Conservation (phyloP, 2,113 vertebrate genomes). For the Microcebus murinus region DNA sequence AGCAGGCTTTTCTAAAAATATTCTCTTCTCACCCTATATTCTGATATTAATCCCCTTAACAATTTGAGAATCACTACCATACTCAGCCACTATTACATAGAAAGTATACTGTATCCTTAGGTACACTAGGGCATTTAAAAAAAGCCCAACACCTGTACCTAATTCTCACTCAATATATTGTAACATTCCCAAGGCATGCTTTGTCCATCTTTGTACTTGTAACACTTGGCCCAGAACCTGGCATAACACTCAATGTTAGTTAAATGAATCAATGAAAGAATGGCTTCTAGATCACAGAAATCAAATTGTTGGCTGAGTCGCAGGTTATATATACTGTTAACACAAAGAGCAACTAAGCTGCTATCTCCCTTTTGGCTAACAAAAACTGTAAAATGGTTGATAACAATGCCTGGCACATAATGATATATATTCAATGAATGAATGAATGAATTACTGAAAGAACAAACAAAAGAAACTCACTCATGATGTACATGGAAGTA, state of each 20-base stretch:
- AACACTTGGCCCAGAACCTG: neutral
- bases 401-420: neutral
- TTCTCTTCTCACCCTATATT: neutral
- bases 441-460: slow-evolving; percentile 6
- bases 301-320: neutral
- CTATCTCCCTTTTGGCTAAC: neutral
- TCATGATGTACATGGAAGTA: neutral
- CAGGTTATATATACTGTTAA: neutral
- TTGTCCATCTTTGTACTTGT: neutral
- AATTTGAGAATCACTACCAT: slow-evolving; percentile 11
- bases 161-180: neutral
- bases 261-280: slow-evolving; percentile 24
- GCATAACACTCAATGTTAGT: neutral
- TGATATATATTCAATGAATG: neutral
- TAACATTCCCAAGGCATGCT: neutral
- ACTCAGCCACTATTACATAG: neutral
- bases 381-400: neutral
- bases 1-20: neutral
- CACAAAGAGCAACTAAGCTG: neutral
- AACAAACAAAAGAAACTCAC: slow-evolving; percentile 39
- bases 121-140: neutral
- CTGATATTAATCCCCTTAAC: neutral
- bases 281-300: neutral
- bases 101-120: neutral
- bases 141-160: neutral